phyloP scores from a whole-genome alignment of 2,113 vertebrate species.

The Platysternon megacephalum region DNA sequence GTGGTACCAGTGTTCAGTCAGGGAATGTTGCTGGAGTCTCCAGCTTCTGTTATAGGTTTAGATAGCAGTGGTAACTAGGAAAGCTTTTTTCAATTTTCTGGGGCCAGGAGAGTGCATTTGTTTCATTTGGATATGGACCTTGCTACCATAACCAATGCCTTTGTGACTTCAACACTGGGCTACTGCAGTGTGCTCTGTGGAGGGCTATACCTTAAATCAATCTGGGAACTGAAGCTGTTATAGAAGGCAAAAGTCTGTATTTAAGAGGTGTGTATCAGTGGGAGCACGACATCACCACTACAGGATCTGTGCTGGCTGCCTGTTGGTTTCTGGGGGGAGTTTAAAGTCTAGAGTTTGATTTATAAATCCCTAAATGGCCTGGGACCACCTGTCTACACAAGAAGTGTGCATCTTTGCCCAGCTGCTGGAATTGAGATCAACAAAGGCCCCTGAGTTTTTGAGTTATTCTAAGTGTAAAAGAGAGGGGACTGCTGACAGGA shows the following conservation, averaged over 20 bases:
- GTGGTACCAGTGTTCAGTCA: fast-evolving
- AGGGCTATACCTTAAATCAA: background rate
- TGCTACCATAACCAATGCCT: background rate
- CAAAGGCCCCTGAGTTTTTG: background rate
- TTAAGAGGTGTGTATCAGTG: background rate
- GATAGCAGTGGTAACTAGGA: background rate
- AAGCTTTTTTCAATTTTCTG: background rate
- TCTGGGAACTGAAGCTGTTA: background rate
- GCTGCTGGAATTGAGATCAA: background rate
- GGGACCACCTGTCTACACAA: background rate
- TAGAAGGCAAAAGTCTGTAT: background rate
- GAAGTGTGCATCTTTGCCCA: background rate
- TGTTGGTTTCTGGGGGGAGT: background rate
- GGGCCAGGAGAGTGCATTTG: background rate
- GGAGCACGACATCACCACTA: background rate
- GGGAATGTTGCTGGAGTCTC: background rate
- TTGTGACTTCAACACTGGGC: background rate
- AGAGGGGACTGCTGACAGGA: background rate
- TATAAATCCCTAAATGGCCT: background rate
- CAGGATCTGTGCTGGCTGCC: background rate
- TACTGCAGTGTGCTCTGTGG: fast-evolving
- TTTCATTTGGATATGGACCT: background rate
- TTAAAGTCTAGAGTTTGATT: background rate
- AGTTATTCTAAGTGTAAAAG: background rate
- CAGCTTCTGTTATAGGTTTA: background rate